phyloP scores from a whole-genome alignment of 1,140 invertebrate species.

The Scaptomyza pallida region DNA sequence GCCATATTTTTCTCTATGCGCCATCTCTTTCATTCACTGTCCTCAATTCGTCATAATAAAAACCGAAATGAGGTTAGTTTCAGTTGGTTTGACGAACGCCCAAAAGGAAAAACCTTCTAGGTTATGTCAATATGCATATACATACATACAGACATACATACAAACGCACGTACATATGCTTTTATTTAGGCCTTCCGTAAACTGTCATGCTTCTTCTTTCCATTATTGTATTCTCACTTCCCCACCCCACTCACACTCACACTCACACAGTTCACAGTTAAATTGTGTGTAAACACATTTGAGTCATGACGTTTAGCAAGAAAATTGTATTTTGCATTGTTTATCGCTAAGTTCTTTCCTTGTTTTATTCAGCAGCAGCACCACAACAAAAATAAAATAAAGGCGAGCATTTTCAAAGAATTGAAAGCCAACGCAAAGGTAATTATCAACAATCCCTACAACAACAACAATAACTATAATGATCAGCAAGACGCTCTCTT shows the following conservation, averaged over 20 bases:
- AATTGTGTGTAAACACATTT: slow-evolving; percentile 32
- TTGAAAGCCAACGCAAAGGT: slow-evolving; percentile 8
- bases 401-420: slow-evolving; percentile 8
- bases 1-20: not conserved
- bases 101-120: slow-evolving; percentile 31
- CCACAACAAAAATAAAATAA: not conserved
- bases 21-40: not conserved
- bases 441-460: slow-evolving; percentile 20
- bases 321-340: slow-evolving; percentile 31
- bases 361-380: not conserved
- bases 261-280: slow-evolving; percentile 35
- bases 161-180: no score
- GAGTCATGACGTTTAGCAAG: slow-evolving; percentile 43
- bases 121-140: slow-evolving; percentile 25
- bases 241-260: no score
- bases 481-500: slow-evolving; percentile 26
- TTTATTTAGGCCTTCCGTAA: not conserved
- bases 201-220: not conserved
- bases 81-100: slow-evolving; percentile 4
- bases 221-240: not conserved
- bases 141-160: slow-evolving; percentile 1
- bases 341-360: slow-evolving; percentile 24
- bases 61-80: slow-evolving; percentile 41
- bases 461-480: slow-evolving; percentile 12
- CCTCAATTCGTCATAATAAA: slow-evolving; percentile 26